These are phyloP conservation scores for Goniozus legneri DNA, from an alignment of 1,140 invertebrate genomes.

Conservation along the genomic window DNA sequence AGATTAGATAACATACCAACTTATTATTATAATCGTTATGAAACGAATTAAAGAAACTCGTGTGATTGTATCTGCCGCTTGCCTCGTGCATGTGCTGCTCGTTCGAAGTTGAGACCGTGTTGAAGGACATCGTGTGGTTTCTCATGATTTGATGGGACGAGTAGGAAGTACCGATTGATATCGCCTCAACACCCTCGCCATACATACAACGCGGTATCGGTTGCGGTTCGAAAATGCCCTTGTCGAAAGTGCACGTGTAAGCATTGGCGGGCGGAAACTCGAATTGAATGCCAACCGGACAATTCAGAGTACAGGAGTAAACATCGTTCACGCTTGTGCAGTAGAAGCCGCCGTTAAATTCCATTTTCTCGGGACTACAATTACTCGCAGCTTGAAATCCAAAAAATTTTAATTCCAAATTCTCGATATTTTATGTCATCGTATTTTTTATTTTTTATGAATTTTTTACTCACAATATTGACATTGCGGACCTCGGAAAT, in stretches of 20 bases:
- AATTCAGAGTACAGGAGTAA: slow-evolving; percentile 64
- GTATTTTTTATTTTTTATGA: not conserved
- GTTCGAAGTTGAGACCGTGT: too few relatives aligned
- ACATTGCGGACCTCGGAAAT: slow-evolving; percentile 69
- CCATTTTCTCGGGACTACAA: slow-evolving; percentile 61
- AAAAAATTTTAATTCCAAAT: slow-evolving; percentile 6
- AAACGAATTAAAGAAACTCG: too few relatives aligned
- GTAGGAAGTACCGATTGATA: slow-evolving; percentile 18
- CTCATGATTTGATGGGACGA: slow-evolving; percentile 23
- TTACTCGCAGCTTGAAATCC: slow-evolving; percentile 54
- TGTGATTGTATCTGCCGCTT: too few relatives aligned
- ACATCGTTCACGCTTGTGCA: slow-evolving; percentile 61
- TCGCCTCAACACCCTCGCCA: slow-evolving; percentile 52
- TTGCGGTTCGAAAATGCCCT: slow-evolving; percentile 65
- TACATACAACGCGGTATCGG: slow-evolving; percentile 73
- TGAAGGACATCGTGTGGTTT: slow-evolving; percentile 25
- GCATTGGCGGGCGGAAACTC: slow-evolving; percentile 57
- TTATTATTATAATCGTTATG: too few relatives aligned
- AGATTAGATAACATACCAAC: too few relatives aligned
- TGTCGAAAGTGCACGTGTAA: slow-evolving; percentile 70
- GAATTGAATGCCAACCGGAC: slow-evolving; percentile 63
- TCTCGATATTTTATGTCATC: too few relatives aligned
- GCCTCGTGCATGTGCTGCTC: too few relatives aligned
- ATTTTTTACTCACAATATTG: slow-evolving; percentile 66
- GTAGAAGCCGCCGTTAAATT: slow-evolving; percentile 73